Evolutionary conservation across 2,797 vertebrate species (phyloP).

Genomic region (Alectoris magna): DNA sequence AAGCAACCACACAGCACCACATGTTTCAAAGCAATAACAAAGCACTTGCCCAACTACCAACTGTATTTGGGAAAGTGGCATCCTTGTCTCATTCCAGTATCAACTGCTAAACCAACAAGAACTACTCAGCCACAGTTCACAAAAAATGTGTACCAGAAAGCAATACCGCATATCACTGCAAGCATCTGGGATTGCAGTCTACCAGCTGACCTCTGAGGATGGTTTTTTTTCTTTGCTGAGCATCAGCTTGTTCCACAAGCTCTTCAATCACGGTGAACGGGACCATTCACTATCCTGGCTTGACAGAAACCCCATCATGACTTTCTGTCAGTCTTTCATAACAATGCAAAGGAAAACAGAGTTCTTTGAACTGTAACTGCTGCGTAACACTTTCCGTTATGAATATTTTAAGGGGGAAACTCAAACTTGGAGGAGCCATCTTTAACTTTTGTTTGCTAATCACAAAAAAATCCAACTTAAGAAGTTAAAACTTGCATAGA

Average conservation of each 20-base stretch:
- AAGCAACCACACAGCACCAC: background rate
- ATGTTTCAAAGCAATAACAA: background rate
- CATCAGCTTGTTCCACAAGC: rapidly evolving
- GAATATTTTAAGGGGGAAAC: background rate
- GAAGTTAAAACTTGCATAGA: background rate
- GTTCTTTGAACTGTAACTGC: background rate
- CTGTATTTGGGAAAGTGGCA: background rate
- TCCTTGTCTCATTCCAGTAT: background rate
- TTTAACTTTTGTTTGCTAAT: background rate
- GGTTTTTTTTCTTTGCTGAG: background rate
- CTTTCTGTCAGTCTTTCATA: background rate
- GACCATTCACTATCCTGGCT: background rate
- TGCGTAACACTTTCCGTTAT: background rate
- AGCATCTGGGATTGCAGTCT: background rate
- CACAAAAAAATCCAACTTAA: background rate
- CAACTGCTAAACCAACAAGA: background rate
- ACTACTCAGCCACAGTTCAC: background rate
- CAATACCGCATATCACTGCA: rapidly evolving
- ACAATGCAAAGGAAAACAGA: background rate
- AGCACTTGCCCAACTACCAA: background rate
- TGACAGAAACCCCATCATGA: background rate
- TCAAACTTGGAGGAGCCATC: background rate
- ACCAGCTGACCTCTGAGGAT: background rate
- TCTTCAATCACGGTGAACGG: background rate
- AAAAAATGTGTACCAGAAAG: background rate